Conservation (phyloP, 2,797 vertebrate genomes). For the Xenops minutus region DNA sequence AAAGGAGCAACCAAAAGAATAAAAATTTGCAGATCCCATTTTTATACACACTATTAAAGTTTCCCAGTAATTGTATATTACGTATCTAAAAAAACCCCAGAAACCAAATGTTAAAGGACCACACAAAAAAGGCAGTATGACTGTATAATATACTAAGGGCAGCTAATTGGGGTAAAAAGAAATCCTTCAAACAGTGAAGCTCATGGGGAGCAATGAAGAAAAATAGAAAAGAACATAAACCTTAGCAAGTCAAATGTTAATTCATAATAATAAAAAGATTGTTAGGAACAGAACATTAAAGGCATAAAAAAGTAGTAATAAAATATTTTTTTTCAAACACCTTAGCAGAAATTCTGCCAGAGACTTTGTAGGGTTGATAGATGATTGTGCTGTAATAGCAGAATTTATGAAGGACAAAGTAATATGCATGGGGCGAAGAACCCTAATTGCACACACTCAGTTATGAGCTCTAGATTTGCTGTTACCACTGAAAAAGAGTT, state of each 20-base stretch:
- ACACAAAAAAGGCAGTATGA: conserved; percentile 27
- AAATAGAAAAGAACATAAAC: background rate
- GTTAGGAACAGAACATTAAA: background rate
- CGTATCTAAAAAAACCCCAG: background rate
- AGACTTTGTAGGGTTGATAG: background rate
- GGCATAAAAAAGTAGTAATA: background rate
- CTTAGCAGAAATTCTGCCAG: background rate
- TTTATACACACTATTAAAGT: background rate
- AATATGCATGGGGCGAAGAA: background rate
- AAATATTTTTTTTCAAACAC: background rate
- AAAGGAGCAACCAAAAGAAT: conserved; percentile 7
- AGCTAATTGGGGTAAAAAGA: conserved; percentile 2
- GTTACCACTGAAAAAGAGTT: background rate
- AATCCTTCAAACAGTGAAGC: background rate
- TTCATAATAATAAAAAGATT: background rate
- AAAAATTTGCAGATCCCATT: background rate
- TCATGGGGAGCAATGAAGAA: background rate
- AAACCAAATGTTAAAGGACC: conserved; percentile 29
- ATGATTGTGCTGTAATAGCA: background rate
- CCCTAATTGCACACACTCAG: background rate
- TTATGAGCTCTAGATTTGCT: background rate
- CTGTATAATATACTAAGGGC: background rate
- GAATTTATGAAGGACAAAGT: background rate
- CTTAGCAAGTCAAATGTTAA: background rate
- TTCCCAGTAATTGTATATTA: conserved; percentile 10